Evolutionary conservation across 2,113 vertebrate genomes (phyloP), one percentile per base, ranked within the genome.

Genomic region (Eublepharis macularius): DNA sequence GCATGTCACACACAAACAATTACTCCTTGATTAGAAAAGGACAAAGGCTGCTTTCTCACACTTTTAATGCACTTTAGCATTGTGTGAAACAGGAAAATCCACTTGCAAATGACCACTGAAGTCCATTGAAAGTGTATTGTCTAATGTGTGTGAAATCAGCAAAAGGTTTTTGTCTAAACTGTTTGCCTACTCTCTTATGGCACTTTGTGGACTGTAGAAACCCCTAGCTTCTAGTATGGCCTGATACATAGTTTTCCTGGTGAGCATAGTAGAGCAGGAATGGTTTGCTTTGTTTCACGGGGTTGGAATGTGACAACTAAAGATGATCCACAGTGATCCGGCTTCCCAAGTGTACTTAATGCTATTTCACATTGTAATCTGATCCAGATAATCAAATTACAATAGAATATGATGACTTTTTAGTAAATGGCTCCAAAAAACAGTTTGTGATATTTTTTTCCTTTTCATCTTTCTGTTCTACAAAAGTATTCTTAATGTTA

Each of bases 291-390:
- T 73, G 9, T 7, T 39, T 73, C 16, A 24, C 34, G 60, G 36
- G 36, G 72, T 73, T 82, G 26, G 9, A 72, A 82, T 54, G 36
- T 11, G 29, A 41, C 36, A 43, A 36, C 36, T 29, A 21, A 80
- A 66, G 24, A 43, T 80, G 14, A 45, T 65, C 1, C 78, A 80
- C 14, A 43, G 39, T 80, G 39, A 66, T 65, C 41, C n/a, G 41
- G 29, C 10, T 65, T 11, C 39, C 4, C 51, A 78, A 93, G 90
- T 92, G 88, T 73, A 68, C 79, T 91, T 43, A 8, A 54, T 88
- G 87, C 78, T 88, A 60, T 89, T 90, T 90, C 89, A 83, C 82
- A 78, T 12, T 12, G 76, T 36, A 90, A 87, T 81, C 2, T 29
- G 78, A 86, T 24, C 12, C 34, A 80, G 12, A 74, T 47, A 34